Base-by-base conservation (phyloP, 2,113 vertebrate genomes). In the Ibidorhyncha struthersii region DNA sequence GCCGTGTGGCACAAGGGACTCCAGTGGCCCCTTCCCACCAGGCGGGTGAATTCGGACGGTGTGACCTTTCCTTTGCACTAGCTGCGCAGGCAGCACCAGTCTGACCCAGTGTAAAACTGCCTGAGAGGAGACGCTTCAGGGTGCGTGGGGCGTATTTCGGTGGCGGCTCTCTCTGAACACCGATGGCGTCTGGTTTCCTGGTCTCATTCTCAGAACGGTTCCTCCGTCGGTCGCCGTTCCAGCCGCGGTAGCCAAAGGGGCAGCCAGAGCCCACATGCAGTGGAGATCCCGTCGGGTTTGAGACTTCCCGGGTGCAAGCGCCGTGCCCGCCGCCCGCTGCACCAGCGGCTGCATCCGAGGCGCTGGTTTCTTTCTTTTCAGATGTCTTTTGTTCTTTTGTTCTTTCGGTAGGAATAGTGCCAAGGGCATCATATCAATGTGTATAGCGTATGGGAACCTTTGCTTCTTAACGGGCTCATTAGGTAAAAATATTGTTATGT, bases 221-320 rank as follows among this genome's bases (percentile, higher is more conserved):
- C 56, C n/a, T 81, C 45, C 2, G 0, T 14, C 0, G 0, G 53
- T 38, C 1, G 0, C 45, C 3, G 8, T n/a, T 30, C n/a, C 41
- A 26, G 40, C 47, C 0, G 0, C 8, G 18, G n/a, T 9, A 14
- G 61, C 61, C 13, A 16, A 26, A 27, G 71, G 38, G 34, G 62
- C 73, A n/a, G 76, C 55, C 45, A 19, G 61, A 66, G n/a, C 12
- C 25, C 43, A 2, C 0, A 4, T 25, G 38, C 58, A 45, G 45
- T 19, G 0, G 1, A 20, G 62, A 14, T 25, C 53, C 32, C 36
- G 7, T n/a, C 0, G 0, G 65, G 23, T 65, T 27, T 63, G 66
- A 69, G 69, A 62, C 1, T 1, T 58, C n/a, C 12, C 4, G 25
- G 53, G 10, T 56, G 55, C 36, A 11, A 12, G 63, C 8, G 1